Percentiles rank a stretch among this genome's conserved stretches.
Evolutionary conservation across 2,888 invertebrate species (phyloP).

Genomic region (Neoitamus cyanurus): DNA sequence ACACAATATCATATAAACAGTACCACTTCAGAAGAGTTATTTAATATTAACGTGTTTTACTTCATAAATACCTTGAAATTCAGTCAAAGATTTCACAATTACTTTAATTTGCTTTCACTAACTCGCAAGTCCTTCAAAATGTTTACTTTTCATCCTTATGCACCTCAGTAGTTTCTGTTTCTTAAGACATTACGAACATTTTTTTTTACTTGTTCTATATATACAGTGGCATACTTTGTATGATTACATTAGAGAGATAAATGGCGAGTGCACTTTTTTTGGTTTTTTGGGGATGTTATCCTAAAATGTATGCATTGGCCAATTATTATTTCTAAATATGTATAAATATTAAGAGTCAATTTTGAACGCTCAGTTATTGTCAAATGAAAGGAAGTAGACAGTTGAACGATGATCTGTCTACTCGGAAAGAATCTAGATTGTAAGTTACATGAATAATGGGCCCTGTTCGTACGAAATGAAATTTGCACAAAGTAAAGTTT

Average conservation of each 20-base stretch:
- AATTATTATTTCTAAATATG: background rate
- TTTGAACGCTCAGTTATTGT: background rate
- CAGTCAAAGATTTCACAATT: constrained; percentile 36
- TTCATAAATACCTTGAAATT: constrained; percentile 29
- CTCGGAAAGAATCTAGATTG: background rate
- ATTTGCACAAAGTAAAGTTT: too few species aligned
- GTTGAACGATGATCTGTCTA: background rate
- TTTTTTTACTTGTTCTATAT: background rate
- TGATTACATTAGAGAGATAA: background rate
- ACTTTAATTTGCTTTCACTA: constrained; percentile 4
- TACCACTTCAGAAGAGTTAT: constrained; percentile 18
- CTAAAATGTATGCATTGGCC: background rate
- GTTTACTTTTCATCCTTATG: background rate
- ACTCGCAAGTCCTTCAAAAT: constrained; percentile 4
- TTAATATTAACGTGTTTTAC: background rate
- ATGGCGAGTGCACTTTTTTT: constrained; percentile 24
- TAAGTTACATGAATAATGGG: too few species aligned
- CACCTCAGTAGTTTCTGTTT: background rate
- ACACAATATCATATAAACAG: constrained; percentile 34
- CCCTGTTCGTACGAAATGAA: too few species aligned
- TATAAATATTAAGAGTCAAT: background rate
- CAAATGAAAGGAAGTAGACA: background rate
- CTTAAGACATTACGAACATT: background rate
- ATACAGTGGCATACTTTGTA: constrained; percentile 2
- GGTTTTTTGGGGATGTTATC: background rate